phyloP scores from a whole-genome alignment of 2,113 vertebrate species.

The Stigmatopora argus region DNA sequence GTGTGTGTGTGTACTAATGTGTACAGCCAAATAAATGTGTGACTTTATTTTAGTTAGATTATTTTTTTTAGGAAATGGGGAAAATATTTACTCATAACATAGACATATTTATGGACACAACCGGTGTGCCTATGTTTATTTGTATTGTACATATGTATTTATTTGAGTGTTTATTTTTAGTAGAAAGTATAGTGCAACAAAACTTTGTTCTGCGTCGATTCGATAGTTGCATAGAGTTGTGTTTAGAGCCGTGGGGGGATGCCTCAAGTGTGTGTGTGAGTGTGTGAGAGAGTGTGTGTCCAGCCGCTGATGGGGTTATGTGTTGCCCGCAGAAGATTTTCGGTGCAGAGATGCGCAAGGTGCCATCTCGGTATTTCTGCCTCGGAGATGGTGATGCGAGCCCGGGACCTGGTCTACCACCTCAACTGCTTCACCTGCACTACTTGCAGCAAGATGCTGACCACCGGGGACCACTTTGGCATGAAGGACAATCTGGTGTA shows the following conservation, averaged over 20 bases:
- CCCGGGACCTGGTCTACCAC: conserved; percentile 96
- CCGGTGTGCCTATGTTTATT: no score
- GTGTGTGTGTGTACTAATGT: no score
- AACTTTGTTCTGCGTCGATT: no score
- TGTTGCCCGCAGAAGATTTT: conserved; percentile 88
- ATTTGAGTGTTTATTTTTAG: no score
- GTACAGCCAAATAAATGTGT: no score
- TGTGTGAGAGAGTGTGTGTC: conserved; percentile 2
- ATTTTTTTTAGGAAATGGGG: no score
- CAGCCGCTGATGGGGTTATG: conserved; percentile 46
- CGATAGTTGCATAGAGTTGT: not conserved
- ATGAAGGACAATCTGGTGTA: conserved; percentile 99
- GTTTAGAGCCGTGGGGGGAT: not conserved
- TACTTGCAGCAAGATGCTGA: conserved; percentile 97
- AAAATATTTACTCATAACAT: no score
- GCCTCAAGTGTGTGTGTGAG: no score
- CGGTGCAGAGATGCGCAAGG: conserved; percentile 94
- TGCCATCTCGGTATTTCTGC: conserved; percentile 99
- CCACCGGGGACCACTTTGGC: conserved; percentile 97
- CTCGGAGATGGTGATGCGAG: conserved; percentile 99
- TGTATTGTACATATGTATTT: no score
- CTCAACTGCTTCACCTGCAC: conserved; percentile 98
- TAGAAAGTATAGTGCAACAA: no score
- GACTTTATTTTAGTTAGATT: no score
- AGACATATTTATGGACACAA: no score